Evolutionary conservation across 2,797 vertebrate species (phyloP).

Genomic region (Intellagama lesueurii): DNA sequence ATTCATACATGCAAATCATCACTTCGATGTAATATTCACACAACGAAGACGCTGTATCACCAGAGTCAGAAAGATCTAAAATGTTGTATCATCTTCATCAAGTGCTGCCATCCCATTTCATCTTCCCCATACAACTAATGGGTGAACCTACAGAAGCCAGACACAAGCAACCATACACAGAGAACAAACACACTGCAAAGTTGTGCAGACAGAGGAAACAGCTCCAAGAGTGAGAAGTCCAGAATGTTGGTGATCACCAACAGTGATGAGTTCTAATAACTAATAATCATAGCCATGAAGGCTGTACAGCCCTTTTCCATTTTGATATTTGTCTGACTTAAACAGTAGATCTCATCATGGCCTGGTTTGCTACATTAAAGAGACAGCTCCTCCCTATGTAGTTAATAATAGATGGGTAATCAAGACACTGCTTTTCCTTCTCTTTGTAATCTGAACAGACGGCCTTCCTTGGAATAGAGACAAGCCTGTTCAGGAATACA

Average conservation of each 20-base stretch:
- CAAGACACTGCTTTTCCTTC: constrained; percentile 34
- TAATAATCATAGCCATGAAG: constrained; percentile 15
- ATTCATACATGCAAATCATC: background rate
- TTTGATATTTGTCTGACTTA: constrained; percentile 30
- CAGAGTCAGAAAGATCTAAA: background rate
- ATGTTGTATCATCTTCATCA: background rate
- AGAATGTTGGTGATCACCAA: constrained; percentile 6
- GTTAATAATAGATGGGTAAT: constrained; percentile 36
- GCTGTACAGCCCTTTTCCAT: constrained; percentile 10
- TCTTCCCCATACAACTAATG: background rate
- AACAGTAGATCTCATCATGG: constrained; percentile 21
- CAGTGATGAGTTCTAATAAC: constrained; percentile 11
- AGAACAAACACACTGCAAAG: background rate
- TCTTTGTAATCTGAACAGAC: constrained; percentile 30
- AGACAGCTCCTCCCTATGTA: constrained; percentile 34
- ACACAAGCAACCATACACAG: background rate
- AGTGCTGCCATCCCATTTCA: background rate
- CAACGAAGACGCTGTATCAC: background rate
- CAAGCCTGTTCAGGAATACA: constrained; percentile 19
- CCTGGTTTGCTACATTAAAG: constrained; percentile 27
- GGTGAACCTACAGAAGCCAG: background rate
- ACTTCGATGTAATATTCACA: background rate
- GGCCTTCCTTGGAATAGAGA: constrained; percentile 5
- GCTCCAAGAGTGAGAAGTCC: background rate
- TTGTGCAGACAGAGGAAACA: background rate